Conservation (phyloP, 2,888 invertebrate species). For the Ectemnius cavifrons region DNA sequence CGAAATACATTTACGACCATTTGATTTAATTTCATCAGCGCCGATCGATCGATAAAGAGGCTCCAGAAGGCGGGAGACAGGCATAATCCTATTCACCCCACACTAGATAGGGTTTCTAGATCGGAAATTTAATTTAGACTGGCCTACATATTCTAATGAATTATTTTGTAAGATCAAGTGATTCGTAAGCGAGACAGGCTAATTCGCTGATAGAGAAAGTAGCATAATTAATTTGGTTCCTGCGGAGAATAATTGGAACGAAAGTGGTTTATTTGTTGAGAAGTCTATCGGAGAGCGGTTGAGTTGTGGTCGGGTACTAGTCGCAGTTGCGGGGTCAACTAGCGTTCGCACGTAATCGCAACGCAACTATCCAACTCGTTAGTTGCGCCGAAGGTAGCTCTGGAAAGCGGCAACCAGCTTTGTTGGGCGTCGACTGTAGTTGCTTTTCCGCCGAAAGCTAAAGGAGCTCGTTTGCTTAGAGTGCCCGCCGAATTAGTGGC, state of each 20-base stretch:
- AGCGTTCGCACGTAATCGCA: slow-evolving; percentile 47
- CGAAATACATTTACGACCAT: not conserved
- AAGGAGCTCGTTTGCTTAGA: slow-evolving; percentile 7
- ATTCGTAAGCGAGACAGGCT: not conserved
- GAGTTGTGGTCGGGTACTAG: no score
- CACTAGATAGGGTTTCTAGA: not conserved
- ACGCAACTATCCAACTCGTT: slow-evolving; percentile 54
- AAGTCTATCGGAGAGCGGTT: no score
- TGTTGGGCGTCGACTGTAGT: not conserved
- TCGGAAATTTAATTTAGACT: slow-evolving; percentile 2
- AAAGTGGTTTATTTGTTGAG: no score
- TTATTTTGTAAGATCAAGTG: not conserved
- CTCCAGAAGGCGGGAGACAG: not conserved
- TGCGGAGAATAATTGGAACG: not conserved
- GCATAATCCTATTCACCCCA: not conserved
- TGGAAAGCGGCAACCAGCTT: slow-evolving; percentile 20
- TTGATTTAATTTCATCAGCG: slow-evolving; percentile 4
- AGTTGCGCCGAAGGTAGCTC: slow-evolving; percentile 44
- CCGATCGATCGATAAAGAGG: not conserved
- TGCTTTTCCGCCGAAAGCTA: not conserved
- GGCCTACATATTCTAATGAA: not conserved
- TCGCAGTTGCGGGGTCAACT: no score
- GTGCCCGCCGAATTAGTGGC: no score
- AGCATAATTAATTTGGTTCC: slow-evolving; percentile 16
- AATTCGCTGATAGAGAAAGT: not conserved